Percentiles rank a stretch among this genome's conserved stretches.
phyloP scores from a whole-genome alignment of 2,113 vertebrate species.

The Cynocephalus volans region DNA sequence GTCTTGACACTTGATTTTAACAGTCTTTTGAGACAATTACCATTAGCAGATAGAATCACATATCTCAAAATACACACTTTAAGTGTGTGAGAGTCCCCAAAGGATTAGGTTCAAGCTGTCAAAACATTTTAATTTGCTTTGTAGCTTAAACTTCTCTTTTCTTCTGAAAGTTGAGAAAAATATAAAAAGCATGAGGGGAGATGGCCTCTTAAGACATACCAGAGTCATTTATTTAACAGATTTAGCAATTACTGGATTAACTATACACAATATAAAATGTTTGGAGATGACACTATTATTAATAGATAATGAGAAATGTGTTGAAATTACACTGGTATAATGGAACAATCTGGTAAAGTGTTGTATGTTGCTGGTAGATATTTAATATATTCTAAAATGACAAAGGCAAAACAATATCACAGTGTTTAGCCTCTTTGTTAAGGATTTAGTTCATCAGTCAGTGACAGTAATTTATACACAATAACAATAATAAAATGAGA shows the following conservation, averaged over 20 bases:
- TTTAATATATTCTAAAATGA: constrained; percentile 43
- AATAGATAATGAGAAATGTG: not conserved
- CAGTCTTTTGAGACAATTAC: constrained; percentile 14
- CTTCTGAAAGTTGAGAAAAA: constrained; percentile 48
- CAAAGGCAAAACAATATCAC: constrained; percentile 12
- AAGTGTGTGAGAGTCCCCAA: not conserved
- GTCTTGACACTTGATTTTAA: constrained; percentile 4
- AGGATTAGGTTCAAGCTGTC: not conserved
- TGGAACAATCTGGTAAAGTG: constrained; percentile 18
- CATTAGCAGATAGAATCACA: not conserved
- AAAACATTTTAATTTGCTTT: constrained; percentile 55
- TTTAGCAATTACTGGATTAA: constrained; percentile 53
- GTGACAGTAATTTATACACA: not conserved
- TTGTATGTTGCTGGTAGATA: not conserved
- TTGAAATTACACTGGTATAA: not conserved
- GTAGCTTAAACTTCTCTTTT: constrained; percentile 29
- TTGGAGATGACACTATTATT: not conserved
- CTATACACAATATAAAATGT: not conserved
- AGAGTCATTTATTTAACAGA: constrained; percentile 55
- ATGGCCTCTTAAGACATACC: constrained; percentile 27
- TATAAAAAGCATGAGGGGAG: not conserved
- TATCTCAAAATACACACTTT: constrained; percentile 50
- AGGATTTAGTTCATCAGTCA: not conserved
- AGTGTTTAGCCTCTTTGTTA: not conserved
- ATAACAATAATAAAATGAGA: constrained; percentile 5